phyloP scores from a whole-genome alignment of 1,140 invertebrate genomes.

The Bombus haemorrhoidalis region DNA sequence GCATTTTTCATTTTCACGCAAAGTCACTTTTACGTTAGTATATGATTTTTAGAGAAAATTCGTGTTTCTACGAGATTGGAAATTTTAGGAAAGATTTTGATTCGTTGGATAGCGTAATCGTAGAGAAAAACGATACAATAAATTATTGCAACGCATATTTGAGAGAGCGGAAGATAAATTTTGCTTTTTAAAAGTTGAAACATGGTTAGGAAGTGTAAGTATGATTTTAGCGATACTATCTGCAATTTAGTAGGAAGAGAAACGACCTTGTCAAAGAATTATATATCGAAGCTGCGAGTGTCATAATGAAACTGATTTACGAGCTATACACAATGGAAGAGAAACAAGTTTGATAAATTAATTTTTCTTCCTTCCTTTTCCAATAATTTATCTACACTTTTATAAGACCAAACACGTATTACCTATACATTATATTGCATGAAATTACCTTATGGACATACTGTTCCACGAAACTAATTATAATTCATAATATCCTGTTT shows the following conservation, averaged over 20 bases:
- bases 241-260: neutral
- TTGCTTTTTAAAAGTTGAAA: neutral
- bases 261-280: neutral
- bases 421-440: too few species aligned
- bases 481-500: too few species aligned
- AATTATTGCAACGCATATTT: too few species aligned
- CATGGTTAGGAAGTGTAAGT: neutral
- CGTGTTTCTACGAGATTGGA: too few species aligned
- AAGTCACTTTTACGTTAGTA: too few species aligned
- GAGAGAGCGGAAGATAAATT: neutral
- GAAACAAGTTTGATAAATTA: neutral
- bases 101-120: too few species aligned
- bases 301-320: constrained; percentile 2
- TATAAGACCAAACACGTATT: neutral
- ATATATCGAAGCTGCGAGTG: neutral
- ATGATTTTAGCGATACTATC: neutral
- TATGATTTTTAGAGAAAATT: too few species aligned
- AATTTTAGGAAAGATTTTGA: too few species aligned
- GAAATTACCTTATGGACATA: too few species aligned
- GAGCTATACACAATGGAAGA: neutral
- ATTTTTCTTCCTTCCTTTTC: neutral
- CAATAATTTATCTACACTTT: neutral
- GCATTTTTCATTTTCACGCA: too few species aligned
- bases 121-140: too few species aligned
- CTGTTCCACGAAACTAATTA: too few species aligned